Evolutionary conservation across 2,888 invertebrate genomes (phyloP).

Genomic region (Diarsia dahlii): DNA sequence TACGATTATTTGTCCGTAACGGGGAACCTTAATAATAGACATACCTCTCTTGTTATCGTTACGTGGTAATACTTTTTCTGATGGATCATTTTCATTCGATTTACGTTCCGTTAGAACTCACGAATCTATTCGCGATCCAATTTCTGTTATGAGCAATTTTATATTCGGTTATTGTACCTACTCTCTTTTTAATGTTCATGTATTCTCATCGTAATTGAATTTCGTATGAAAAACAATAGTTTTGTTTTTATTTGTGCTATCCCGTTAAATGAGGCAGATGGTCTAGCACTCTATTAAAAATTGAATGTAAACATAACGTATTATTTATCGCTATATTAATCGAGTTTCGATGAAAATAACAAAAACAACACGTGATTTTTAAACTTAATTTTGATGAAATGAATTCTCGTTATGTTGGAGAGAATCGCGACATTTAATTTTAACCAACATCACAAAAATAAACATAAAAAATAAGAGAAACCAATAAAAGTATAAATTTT

Average conservation of each 20-base stretch:
- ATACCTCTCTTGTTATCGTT: conserved; percentile 64
- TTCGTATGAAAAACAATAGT: conserved; percentile 20
- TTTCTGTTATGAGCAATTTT: conserved; percentile 51
- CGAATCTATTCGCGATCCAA: conserved; percentile 63
- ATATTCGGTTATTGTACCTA: conserved; percentile 29
- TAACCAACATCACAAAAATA: not conserved
- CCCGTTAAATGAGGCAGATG: conserved; percentile 17
- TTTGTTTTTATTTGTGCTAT: conserved; percentile 16
- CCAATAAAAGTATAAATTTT: not conserved
- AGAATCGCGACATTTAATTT: not conserved
- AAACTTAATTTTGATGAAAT: not conserved
- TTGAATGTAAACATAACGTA: conserved; percentile 24
- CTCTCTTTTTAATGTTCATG: conserved; percentile 19
- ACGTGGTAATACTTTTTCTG: conserved; percentile 60
- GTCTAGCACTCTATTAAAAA: conserved; percentile 16
- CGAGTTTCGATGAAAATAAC: not conserved
- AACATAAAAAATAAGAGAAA: not conserved
- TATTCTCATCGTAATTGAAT: conserved; percentile 47
- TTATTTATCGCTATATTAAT: conserved; percentile 10
- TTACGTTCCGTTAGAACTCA: conserved; percentile 65
- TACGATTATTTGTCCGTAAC: conserved; percentile 63
- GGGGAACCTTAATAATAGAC: conserved; percentile 58
- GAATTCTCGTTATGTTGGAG: not conserved
- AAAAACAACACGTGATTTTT: not conserved
- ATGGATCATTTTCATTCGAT: conserved; percentile 66